phyloP scores from a whole-genome alignment of 2,888 invertebrate species.

The Eupithecia dodoneata region DNA sequence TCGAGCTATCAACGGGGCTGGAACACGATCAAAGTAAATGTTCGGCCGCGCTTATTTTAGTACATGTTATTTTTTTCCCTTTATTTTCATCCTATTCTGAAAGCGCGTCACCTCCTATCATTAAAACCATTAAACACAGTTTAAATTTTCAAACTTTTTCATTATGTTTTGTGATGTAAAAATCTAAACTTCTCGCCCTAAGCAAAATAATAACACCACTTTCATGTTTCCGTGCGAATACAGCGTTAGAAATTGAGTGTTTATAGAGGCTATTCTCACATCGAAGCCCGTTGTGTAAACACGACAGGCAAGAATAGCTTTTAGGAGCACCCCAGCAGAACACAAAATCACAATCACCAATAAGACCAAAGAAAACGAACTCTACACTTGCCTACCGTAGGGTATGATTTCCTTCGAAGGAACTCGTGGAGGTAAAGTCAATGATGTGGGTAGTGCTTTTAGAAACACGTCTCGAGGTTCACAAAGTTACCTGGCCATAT shows the following conservation, averaged over 20 bases:
- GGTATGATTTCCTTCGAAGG: conserved; percentile 19
- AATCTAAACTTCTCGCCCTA: neutral
- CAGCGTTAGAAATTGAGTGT: conserved; percentile 44
- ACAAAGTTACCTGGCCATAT: conserved; percentile 52
- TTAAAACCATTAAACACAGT: no score
- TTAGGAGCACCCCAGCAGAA: conserved; percentile 40
- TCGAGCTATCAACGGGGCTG: no score
- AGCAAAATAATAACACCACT: neutral
- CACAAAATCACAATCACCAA: conserved; percentile 34
- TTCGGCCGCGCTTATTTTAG: no score
- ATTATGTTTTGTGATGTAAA: no score
- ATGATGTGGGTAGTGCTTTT: conserved; percentile 51
- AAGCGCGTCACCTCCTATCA: no score
- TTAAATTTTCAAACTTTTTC: no score
- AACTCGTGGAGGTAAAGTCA: conserved; percentile 3
- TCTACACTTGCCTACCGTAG: neutral
- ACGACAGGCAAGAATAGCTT: conserved; percentile 48
- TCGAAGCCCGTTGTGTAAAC: conserved; percentile 49
- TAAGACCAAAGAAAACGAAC: conserved; percentile 11
- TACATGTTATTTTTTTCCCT: no score
- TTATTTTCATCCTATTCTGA: no score
- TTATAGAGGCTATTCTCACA: conserved; percentile 55
- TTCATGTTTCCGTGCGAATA: conserved; percentile 5
- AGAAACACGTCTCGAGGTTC: conserved; percentile 51
- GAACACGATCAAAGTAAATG: no score